phyloP scores from a whole-genome alignment of 1,140 invertebrate genomes.

The Lucilia cuprina region DNA sequence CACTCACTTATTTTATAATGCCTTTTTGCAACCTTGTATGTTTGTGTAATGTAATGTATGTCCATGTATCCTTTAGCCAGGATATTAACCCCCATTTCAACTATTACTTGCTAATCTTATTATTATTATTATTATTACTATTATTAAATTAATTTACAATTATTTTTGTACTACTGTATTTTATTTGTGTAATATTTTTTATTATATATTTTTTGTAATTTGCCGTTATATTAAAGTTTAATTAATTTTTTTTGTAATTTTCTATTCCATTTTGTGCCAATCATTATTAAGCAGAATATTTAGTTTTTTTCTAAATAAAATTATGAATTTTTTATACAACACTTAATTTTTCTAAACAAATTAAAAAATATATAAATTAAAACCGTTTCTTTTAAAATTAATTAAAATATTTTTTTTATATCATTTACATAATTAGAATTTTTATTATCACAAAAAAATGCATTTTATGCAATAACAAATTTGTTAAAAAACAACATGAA shows the following conservation, averaged over 20 bases:
- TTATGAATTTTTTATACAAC: neutral
- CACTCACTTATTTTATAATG: neutral
- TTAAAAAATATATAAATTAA: no score
- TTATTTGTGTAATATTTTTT: neutral
- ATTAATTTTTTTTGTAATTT: neutral
- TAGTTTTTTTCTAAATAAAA: neutral
- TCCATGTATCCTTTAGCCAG: neutral
- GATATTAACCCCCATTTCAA: neutral
- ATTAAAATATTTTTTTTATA: neutral
- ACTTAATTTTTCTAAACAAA: neutral
- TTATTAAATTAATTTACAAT: neutral
- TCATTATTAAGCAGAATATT: neutral
- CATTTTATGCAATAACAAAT: conserved; percentile 34
- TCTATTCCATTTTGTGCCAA: conserved; percentile 10
- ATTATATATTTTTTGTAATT: neutral
- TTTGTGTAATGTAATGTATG: neutral
- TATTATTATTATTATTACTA: neutral
- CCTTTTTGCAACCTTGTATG: neutral
- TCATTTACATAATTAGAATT: neutral
- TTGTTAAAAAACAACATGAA: conserved; percentile 25
- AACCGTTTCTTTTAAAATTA: neutral
- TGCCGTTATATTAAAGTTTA: neutral
- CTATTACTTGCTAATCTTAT: neutral
- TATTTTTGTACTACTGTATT: neutral
- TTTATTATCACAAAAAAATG: conserved; percentile 6